Evolutionary conservation across 92 coral and sea anemone genomes (phyloP).

Genomic region (Pocillopora grandis): DNA sequence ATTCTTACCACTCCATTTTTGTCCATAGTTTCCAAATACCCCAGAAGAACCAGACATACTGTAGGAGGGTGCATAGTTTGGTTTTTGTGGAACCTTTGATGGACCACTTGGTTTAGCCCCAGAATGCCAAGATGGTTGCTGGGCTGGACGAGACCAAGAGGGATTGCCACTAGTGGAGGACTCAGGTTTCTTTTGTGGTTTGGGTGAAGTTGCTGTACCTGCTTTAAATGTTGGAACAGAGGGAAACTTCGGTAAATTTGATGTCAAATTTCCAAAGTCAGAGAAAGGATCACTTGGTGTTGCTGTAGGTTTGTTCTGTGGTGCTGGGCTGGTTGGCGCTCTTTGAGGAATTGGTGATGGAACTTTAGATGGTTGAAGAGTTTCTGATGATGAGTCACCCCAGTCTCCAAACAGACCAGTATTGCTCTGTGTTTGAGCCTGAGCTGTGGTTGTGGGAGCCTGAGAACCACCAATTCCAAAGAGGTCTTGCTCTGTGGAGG

Average conservation of each 20-base stretch:
- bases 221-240: constrained; percentile 58
- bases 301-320: constrained; percentile 23
- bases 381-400: constrained; percentile 55
- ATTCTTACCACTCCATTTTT: constrained; percentile 44
- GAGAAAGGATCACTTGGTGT: constrained; percentile 88
- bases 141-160: constrained; percentile 64
- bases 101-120: constrained; percentile 45
- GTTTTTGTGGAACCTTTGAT: constrained; percentile 61
- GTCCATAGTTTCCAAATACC: constrained; percentile 95
- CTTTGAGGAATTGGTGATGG: constrained; percentile 53
- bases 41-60: constrained; percentile 61
- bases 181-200: constrained; percentile 49
- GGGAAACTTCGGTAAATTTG: constrained; percentile 52
- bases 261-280: constrained; percentile 76
- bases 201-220: constrained; percentile 38
- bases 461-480: constrained; percentile 35
- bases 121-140: constrained; percentile 63
- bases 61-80: constrained; percentile 85
- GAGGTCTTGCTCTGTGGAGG: constrained; percentile 14
- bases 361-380: constrained; percentile 68
- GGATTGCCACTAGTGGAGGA: constrained; percentile 50
- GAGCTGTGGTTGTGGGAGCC: constrained; percentile 11
- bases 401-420: constrained; percentile 78
- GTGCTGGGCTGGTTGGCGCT: constrained; percentile 18
- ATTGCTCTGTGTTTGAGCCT: constrained; percentile 29